A percentile compares a stretch with the other conserved stretches of the same genome.
phyloP scores from a whole-genome alignment of 2,113 vertebrate species.

The Shinisaurus crocodilurus region DNA sequence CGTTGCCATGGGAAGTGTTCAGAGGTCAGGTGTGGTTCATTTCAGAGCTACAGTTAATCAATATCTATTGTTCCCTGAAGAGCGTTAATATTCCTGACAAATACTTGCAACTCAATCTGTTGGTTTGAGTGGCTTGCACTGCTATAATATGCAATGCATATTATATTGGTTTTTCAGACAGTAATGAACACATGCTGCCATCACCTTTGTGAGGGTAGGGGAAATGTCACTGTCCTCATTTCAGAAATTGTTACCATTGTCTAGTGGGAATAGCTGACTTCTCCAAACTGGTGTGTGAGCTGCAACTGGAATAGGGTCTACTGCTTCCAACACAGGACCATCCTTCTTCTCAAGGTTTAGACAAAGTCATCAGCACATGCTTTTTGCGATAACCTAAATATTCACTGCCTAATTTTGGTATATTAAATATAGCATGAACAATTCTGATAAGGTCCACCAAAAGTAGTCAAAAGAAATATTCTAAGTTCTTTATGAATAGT shows the following conservation, averaged over 20 bases:
- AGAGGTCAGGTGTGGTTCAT: not conserved
- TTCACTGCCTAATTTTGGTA: constrained; percentile 1
- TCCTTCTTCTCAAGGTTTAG: not conserved
- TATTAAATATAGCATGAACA: not conserved
- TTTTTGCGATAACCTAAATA: not conserved
- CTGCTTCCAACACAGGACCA: constrained; percentile 9
- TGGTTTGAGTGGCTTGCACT: constrained; percentile 6
- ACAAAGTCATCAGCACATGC: fast-evolving
- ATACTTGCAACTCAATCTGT: not conserved
- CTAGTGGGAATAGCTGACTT: constrained; percentile 15
- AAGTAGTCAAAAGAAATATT: not conserved
- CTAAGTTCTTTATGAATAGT: not conserved
- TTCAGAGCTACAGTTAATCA: not conserved
- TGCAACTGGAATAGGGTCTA: constrained; percentile 11
- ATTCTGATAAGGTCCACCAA: not conserved
- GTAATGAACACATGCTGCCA: not conserved
- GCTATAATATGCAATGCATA: constrained; percentile 13
- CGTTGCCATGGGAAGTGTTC: constrained; percentile 9
- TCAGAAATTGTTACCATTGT: constrained; percentile 28
- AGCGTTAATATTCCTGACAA: constrained; percentile 15
- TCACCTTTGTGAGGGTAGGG: fast-evolving
- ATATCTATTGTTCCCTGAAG: constrained; percentile 30
- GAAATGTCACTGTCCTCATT: constrained; percentile 11
- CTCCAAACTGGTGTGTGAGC: constrained; percentile 4
- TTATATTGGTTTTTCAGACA: constrained; percentile 26